Evolutionary conservation across 2,113 vertebrate species (phyloP), one percentile per base, ranked within the genome.

Genomic region (Holacanthus passer): DNA sequence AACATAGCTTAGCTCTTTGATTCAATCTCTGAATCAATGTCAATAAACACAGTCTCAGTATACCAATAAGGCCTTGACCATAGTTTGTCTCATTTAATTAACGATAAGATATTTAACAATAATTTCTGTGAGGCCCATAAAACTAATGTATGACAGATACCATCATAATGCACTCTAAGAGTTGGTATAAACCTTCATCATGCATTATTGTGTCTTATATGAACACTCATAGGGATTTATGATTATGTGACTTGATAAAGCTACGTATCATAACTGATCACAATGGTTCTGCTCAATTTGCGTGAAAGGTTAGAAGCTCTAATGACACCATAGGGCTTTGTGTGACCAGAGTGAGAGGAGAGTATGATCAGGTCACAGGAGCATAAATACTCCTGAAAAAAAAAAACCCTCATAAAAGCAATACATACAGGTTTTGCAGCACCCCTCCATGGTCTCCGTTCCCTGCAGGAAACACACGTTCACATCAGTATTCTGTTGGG

Each of bases 341-440:
- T 37, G 22, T 29, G 11, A 70, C 5, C 31, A 41, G 16, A 67
- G 50, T 19, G 32, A 59, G 14, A 50, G 53, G 35, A 60, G 9
- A 50, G 53, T 14, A 27, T 52, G 12, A 13, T 29, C 50, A 24
- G 43, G 41, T 3, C 13, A 63, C 16, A 53, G 20, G 27, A 48
- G 32, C 0, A 0, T 69, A 17, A 29, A 39, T 58, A 60, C 29
- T 39, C 14, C 37, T 27, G 41, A 60, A 53, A 65, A 31, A 31
- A n/a, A n/a, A n/a, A n/a, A n/a, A n/a, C n/a, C n/a, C 1, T 65
- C 10, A 59, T 43, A 5, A n/a, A 67, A 24, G 32, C 5, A 53
- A 73, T 76, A 93, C 93, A 64, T 82, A 94, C 94, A 94, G 37
- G 10, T 10, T n/a, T 0, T 71, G 45, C 94, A 94, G 81, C 94